A percentile compares a stretch with the other conserved stretches of the same genome.
Conservation (phyloP, 2,797 vertebrate species). For the Gadopsis bispinosus region DNA sequence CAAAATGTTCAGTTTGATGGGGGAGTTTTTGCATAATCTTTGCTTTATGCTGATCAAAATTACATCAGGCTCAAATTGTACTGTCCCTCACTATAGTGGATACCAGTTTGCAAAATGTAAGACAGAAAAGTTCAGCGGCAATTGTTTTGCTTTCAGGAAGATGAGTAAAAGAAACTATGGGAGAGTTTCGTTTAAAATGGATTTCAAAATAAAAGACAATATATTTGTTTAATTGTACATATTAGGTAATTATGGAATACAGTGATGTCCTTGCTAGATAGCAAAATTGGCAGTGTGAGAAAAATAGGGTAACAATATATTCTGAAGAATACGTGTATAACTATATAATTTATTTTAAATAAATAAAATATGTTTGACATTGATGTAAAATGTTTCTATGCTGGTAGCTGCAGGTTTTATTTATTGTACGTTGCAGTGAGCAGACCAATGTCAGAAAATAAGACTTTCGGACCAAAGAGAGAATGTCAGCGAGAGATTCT, state of each 20-base stretch:
- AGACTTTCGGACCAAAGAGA: not conserved
- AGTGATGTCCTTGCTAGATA: not conserved
- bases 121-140: not conserved
- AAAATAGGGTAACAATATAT: not conserved
- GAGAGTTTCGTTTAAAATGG: not conserved
- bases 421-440: not conserved
- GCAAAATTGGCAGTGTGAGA: not conserved
- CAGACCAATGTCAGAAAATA: not conserved
- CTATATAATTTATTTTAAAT: not conserved
- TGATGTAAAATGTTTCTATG: not conserved
- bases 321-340: not conserved
- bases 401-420: conserved; percentile 8
- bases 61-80: not conserved
- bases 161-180: not conserved
- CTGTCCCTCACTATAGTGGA: not conserved
- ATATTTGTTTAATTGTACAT: not conserved
- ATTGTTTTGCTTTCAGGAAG: not conserved
- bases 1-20: not conserved
- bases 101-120: not conserved
- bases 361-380: not conserved
- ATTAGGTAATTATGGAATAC: not conserved
- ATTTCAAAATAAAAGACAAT: not conserved
- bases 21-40: not conserved
- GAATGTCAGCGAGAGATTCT: not conserved
- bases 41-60: not conserved